Base-by-base conservation (phyloP, 2,888 invertebrate genomes). In the Pasiphila rectangulata region DNA sequence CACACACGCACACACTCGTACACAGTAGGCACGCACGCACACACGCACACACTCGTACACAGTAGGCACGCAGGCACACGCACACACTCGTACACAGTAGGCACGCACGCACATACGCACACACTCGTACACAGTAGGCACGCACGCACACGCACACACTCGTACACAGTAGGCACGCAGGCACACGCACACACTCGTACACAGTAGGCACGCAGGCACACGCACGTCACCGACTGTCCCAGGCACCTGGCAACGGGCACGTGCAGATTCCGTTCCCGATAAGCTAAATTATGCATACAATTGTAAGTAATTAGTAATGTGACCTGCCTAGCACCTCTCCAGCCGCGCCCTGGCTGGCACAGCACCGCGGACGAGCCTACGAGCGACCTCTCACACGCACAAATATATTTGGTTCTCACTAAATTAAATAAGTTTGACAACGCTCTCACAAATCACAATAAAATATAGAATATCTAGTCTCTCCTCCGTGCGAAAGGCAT, bases 321-420 rank as follows among this genome's bases (percentile, higher is more conserved):
- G n/a, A n/a, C n/a, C n/a, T n/a, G n/a, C 25, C 25, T 6, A 6
- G 13, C 25, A 4, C 10, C 5, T 3, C 12, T 4, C 2, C 24
- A 24, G 15, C 29, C 15, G 6, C 27, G 10, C 2, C 6, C n/a
- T n/a, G n/a, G 24, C 25, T 10, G 5, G 27, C 27, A 27, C 27
- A 12, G 10, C 27, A n/a, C n/a, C n/a, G n/a, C 24, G 21, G 21
- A 9, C 7, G 16, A 30, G 16, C 30, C 2, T 15, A 30, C 30
- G 0, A 29, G 16, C 29, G 29, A 16, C 52, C 52, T 58, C 64
- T 71, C 67, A 73, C 63, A 66, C 57, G 64, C 55, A 45, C 56
- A 60, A 65, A 71, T 70, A 78, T 80, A 82, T 83, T 83, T 83
- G 83, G 83, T 83, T 80, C 78, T 79, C 81, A 79, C 76, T 77